These are phyloP conservation scores for Nemopilema nomurai DNA, from an alignment of 30 jellyfish, hydroid and myxozoan species.

Conservation along the genomic window DNA sequence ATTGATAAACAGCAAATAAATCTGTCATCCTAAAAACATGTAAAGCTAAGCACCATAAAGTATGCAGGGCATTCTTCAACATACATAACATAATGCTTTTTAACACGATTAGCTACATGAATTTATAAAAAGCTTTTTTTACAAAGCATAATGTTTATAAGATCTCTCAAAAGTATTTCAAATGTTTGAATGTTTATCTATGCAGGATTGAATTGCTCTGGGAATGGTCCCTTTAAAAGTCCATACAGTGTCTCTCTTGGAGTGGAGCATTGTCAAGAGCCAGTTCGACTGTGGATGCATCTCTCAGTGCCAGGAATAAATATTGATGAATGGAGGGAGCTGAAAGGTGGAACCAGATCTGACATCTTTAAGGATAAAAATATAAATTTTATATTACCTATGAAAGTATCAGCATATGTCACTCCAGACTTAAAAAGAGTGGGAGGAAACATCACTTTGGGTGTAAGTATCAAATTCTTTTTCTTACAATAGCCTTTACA, in stretches of 20 bases:
- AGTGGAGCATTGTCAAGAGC: constrained; percentile 20
- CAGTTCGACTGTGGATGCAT: constrained; percentile 9
- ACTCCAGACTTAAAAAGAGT: background rate
- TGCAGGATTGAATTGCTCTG: background rate
- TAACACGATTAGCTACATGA: too few relatives aligned
- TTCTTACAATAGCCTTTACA: too few relatives aligned
- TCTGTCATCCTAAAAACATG: too few relatives aligned
- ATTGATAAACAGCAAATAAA: too few relatives aligned
- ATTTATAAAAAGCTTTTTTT: too few relatives aligned
- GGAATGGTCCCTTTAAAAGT: background rate
- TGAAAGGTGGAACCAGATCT: constrained; percentile 2
- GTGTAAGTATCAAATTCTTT: too few relatives aligned
- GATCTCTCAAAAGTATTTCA: background rate
- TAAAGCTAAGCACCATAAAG: too few relatives aligned
- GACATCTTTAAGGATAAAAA: background rate
- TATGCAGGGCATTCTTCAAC: too few relatives aligned
- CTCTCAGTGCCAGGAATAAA: background rate
- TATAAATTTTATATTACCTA: background rate
- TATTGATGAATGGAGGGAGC: constrained; percentile 10
- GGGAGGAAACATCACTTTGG: background rate
- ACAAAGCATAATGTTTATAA: too few relatives aligned
- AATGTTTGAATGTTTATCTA: background rate
- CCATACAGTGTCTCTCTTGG: constrained; percentile 1
- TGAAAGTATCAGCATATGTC: constrained; percentile 4
- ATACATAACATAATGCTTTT: too few relatives aligned